Base-by-base conservation (phyloP, 1,140 invertebrate species). In the Ylistrum balloti region DNA sequence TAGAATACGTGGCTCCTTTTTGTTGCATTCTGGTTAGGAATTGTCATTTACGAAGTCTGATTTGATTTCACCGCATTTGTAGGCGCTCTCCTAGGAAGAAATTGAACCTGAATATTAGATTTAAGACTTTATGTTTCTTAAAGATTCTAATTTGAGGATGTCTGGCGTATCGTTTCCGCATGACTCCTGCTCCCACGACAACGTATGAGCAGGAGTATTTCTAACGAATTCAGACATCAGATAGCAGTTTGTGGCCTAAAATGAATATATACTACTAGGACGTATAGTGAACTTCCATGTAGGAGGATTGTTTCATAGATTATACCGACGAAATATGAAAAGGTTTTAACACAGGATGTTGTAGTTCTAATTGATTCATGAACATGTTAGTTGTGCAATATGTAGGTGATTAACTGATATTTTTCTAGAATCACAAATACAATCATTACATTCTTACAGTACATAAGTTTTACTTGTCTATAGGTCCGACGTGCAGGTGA, bases 41-140 rank as follows among this genome's bases (percentile, higher is more conserved):
- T 74, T 74, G 56, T 74, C 56, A 28, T 17, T 74, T 28, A 74
- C 0, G n/a, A 28, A 74, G n/a, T n/a, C 5, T 74, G n/a, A 74
- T 74, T 74, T 17, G 5, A 74, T 74, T 74, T 74, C 3, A 74
- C 56, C 9, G 56, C 56, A n/a, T 17, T 74, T n/a, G 0, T 38
- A 1, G 56, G 56, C 22, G 22, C 56, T 7, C n/a, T 74, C 3
- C 17, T n/a, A n/a, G 56, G 22, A 74, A 28, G 45, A 1, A 74
- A 74, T 74, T 74, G 56, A 28, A 74, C n/a, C 56, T n/a, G 15
- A 74, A 74, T 74, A 74, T 74, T 74, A 74, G n/a, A 74, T 74
- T 74, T 74, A n/a, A 28, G 7, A 74, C 7, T 74, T 28, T 74
- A 9, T 3, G 13, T 56, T 56, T 17, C 45, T 20, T 56, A 56